These are phyloP conservation scores for Slavum lentiscoides DNA, from an alignment of 2,888 invertebrate species.

Conservation along the genomic window DNA sequence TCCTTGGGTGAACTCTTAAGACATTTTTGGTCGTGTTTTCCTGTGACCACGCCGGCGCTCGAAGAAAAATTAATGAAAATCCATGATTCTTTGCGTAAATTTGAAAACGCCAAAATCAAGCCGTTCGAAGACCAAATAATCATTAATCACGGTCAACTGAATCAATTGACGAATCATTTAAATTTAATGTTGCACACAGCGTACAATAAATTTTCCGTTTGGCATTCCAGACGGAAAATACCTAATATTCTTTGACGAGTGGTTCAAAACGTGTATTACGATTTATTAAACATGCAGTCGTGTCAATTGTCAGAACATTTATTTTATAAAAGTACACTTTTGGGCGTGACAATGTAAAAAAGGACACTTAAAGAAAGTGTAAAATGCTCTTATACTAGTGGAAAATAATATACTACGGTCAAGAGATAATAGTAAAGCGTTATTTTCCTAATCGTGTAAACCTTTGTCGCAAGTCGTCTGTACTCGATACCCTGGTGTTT, in stretches of 20 bases:
- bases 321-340: neutral
- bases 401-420: conserved; percentile 2
- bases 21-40: conserved; percentile 95
- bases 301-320: neutral
- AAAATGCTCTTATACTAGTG: neutral
- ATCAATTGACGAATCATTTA: conserved; percentile 81
- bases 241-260: conserved; percentile 53
- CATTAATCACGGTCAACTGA: conserved; percentile 78
- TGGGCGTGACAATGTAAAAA: too few species aligned
- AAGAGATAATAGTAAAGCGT: neutral
- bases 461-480: conserved; percentile 2
- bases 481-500: conserved; percentile 14
- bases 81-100: conserved; percentile 86
- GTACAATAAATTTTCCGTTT: conserved; percentile 80
- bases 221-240: conserved; percentile 71
- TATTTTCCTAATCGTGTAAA: conserved; percentile 9
- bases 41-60: conserved; percentile 72
- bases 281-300: conserved; percentile 27
- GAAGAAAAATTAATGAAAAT: conserved; percentile 83
- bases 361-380: neutral
- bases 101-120: conserved; percentile 82
- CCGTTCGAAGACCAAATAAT: conserved; percentile 85
- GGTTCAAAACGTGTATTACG: conserved; percentile 34
- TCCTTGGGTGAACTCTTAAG: conserved; percentile 85
- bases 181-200: conserved; percentile 85